Evolutionary conservation across 2,888 invertebrate species (phyloP).

Genomic region (Tetanocera ferruginea): DNA sequence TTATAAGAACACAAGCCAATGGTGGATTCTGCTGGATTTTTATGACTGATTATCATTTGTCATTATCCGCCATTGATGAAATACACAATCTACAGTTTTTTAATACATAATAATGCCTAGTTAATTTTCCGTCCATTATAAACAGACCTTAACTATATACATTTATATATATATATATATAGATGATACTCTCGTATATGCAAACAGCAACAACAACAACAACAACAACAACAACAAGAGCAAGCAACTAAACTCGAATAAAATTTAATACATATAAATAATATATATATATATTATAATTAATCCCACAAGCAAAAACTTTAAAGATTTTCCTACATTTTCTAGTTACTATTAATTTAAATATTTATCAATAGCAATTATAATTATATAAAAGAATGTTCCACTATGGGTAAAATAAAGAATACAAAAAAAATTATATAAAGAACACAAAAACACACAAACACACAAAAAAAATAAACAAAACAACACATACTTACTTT

Average conservation of each 20-base stretch:
- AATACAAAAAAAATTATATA: too few species aligned
- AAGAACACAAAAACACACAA: conserved; percentile 23
- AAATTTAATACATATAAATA: conserved; percentile 22
- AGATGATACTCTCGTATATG: conserved; percentile 23
- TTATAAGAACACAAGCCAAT: too few species aligned
- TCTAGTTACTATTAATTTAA: conserved; percentile 39
- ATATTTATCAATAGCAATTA: conserved; percentile 39
- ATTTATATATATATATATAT: conserved; percentile 40
- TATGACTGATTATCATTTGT: too few species aligned
- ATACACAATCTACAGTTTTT: conserved; percentile 41
- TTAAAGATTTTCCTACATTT: conserved; percentile 29
- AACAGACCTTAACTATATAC: conserved; percentile 69
- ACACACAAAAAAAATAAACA: conserved; percentile 36
- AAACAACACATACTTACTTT: conserved; percentile 34
- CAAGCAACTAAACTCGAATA: conserved; percentile 12
- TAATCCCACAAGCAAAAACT: conserved; percentile 15
- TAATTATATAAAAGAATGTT: conserved; percentile 13
- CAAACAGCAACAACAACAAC: conserved; percentile 24
- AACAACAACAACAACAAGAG: conserved; percentile 24
- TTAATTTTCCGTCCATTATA: conserved; percentile 70
- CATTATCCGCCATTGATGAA: too few species aligned
- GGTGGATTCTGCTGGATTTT: too few species aligned
- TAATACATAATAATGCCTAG: conserved; percentile 59
- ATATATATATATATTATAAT: conserved; percentile 39
- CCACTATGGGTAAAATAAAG: not conserved